These are phyloP conservation scores for Ditylenchus weischeri DNA, from an alignment of 2,888 invertebrate genomes.

Conservation along the genomic window DNA sequence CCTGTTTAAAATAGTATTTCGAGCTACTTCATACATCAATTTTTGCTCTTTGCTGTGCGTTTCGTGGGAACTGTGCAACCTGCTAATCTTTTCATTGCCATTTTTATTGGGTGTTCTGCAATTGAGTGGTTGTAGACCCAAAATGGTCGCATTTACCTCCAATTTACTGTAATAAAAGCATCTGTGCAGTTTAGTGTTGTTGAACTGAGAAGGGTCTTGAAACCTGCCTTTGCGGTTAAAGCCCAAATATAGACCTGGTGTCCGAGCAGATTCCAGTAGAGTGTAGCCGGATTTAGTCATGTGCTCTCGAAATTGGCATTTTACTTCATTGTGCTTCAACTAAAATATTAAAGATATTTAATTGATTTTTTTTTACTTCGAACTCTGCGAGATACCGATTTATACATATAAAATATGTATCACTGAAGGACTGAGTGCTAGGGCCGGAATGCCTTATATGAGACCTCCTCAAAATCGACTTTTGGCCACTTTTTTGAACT, in stretches of 20 bases:
- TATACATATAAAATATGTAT: too few species aligned
- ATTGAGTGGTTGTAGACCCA: neutral
- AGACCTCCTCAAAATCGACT: too few species aligned
- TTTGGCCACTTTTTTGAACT: too few species aligned
- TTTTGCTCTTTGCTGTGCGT: neutral
- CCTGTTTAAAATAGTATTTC: neutral
- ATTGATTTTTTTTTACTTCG: neutral
- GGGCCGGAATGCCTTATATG: too few species aligned
- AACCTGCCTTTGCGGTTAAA: conserved; percentile 37
- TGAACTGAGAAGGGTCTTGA: conserved; percentile 32
- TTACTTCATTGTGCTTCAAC: conserved; percentile 24
- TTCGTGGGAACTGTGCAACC: neutral
- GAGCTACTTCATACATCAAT: neutral
- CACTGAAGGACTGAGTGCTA: too few species aligned
- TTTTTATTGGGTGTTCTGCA: too few species aligned
- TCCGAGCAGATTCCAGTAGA: conserved; percentile 33
- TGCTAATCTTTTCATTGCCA: too few species aligned
- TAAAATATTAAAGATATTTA: conserved; percentile 16
- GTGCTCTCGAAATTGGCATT: conserved; percentile 35
- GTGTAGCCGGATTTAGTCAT: conserved; percentile 33
- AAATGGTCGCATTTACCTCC: conserved; percentile 2
- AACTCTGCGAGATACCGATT: too few species aligned
- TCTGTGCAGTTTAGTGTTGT: conserved; percentile 12
- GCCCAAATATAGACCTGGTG: conserved; percentile 31
- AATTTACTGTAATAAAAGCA: conserved; percentile 36